These are phyloP conservation scores for Volucella bombylans DNA, from an alignment of 2,888 invertebrate genomes.

Conservation along the genomic window DNA sequence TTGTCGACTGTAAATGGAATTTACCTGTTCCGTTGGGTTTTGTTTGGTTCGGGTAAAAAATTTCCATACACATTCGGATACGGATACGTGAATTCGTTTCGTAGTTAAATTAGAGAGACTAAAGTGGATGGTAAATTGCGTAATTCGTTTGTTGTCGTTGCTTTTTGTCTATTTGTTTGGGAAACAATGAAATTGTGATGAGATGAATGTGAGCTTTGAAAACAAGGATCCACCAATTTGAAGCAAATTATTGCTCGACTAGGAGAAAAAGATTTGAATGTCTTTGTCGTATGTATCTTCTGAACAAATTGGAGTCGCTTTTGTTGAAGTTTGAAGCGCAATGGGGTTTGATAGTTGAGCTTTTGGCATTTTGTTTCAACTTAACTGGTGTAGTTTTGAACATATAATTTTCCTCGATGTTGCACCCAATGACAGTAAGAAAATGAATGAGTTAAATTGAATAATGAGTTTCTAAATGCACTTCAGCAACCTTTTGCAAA, in stretches of 20 bases:
- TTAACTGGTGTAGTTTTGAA: too few species aligned
- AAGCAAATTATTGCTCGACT: conserved; percentile 26
- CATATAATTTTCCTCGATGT: too few species aligned
- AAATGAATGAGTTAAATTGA: too few species aligned
- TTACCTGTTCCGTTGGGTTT: conserved; percentile 48
- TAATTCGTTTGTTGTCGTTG: conserved; percentile 7
- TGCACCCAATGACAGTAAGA: too few species aligned
- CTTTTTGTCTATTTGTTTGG: conserved; percentile 9
- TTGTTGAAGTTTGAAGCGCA: too few species aligned
- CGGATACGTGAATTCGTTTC: neutral
- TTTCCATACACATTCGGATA: conserved; percentile 21
- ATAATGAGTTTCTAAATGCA: too few species aligned
- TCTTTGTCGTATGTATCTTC: too few species aligned
- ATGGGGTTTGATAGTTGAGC: too few species aligned
- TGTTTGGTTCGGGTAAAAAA: conserved; percentile 19
- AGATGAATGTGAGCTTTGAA: conserved; percentile 24
- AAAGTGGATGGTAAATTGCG: conserved; percentile 21
- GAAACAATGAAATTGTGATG: conserved; percentile 28
- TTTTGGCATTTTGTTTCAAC: too few species aligned
- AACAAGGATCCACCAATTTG: conserved; percentile 16
- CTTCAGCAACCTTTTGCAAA: too few species aligned
- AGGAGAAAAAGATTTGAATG: neutral
- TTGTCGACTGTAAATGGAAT: conserved; percentile 55
- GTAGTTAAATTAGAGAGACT: conserved; percentile 37
- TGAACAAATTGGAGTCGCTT: too few species aligned